Evolutionary conservation across 2,113 vertebrate species (phyloP).

Genomic region (Phaethornis superciliosus): DNA sequence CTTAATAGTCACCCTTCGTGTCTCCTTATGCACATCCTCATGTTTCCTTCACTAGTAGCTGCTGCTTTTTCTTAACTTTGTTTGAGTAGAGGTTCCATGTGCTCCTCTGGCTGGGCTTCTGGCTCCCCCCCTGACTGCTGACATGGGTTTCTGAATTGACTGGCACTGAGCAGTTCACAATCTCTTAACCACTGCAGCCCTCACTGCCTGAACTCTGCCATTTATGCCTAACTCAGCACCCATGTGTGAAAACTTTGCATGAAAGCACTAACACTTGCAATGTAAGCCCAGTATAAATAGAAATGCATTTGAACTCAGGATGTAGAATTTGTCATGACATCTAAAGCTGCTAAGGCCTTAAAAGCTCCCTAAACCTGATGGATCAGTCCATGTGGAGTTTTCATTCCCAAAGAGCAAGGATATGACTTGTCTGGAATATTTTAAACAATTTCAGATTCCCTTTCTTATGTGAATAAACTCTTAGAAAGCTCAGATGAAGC

Average conservation of each 20-base stretch:
- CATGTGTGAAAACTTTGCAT: neutral
- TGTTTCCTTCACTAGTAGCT: neutral
- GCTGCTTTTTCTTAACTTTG: neutral
- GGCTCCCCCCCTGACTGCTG: neutral
- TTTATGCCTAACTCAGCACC: neutral
- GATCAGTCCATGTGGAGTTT: neutral
- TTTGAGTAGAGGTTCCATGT: neutral
- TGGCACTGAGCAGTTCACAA: neutral
- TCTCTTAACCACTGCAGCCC: neutral
- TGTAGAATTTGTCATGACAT: neutral
- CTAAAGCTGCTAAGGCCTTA: neutral
- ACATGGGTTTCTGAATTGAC: neutral
- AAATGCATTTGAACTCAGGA: neutral
- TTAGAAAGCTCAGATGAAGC: neutral
- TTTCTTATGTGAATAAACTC: neutral
- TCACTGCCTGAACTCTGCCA: neutral
- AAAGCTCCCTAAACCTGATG: neutral
- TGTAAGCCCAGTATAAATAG: neutral
- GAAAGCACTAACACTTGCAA: neutral
- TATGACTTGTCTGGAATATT: neutral
- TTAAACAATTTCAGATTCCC: neutral
- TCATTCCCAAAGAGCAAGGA: neutral
- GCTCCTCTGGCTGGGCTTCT: neutral
- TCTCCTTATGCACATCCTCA: neutral
- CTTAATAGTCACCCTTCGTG: accelerated